phyloP scores from a whole-genome alignment of 2,888 invertebrate genomes.

The Aphrophora alni region DNA sequence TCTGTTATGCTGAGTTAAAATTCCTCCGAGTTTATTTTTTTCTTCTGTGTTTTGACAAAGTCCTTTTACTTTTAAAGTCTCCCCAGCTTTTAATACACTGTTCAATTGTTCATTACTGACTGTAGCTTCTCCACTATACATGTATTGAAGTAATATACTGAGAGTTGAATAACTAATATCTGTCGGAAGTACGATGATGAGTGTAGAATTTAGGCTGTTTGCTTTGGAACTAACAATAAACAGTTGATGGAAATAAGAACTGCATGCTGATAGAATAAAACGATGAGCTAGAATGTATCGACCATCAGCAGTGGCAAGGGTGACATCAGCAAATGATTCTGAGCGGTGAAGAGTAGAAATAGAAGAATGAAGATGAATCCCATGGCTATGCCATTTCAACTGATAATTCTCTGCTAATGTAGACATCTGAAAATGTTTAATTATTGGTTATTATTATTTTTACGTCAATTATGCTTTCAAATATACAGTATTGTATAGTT shows the following conservation, averaged over 20 bases:
- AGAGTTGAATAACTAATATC: conserved; percentile 81
- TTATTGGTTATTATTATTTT: background rate
- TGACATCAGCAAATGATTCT: conserved; percentile 83
- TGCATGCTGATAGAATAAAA: conserved; percentile 83
- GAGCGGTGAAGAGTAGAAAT: conserved; percentile 78
- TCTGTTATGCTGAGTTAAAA: conserved; percentile 3
- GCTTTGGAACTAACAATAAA: conserved; percentile 60
- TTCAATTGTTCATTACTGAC: conserved; percentile 85
- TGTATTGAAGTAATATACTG: conserved; percentile 82
- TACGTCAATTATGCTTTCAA: no score
- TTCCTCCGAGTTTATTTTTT: conserved; percentile 49
- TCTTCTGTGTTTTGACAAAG: conserved; percentile 75
- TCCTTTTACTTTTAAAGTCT: conserved; percentile 80
- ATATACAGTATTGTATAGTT: no score
- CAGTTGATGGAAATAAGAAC: conserved; percentile 67
- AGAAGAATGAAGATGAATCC: conserved; percentile 80
- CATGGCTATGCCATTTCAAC: conserved; percentile 88
- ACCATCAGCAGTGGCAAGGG: conserved; percentile 78
- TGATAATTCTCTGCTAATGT: conserved; percentile 76
- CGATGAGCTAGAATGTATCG: conserved; percentile 84
- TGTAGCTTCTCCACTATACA: conserved; percentile 85
- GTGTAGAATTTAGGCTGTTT: conserved; percentile 52
- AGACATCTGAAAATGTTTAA: background rate
- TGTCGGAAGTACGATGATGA: conserved; percentile 77
- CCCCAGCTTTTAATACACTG: conserved; percentile 80